Evolutionary conservation across 2,113 vertebrate genomes (phyloP).

Genomic region (Gila orcuttii): DNA sequence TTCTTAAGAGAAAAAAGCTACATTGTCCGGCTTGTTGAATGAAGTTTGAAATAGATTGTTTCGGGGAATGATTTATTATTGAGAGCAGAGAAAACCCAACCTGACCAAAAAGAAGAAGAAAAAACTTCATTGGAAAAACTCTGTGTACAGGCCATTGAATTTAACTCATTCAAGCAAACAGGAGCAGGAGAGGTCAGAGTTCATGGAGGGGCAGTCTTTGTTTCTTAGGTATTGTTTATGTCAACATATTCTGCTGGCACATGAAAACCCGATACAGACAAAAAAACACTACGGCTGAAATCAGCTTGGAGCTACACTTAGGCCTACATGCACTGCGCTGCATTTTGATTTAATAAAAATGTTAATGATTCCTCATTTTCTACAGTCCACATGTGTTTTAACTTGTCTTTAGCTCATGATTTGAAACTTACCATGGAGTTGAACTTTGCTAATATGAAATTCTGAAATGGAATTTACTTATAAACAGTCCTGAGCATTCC

Average conservation of each 20-base stretch:
- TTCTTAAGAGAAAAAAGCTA: conserved; percentile 30
- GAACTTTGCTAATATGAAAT: neutral
- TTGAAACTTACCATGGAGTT: neutral
- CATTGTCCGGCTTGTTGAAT: conserved; percentile 45
- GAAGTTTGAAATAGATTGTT: conserved; percentile 47
- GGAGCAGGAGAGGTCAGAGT: conserved; percentile 48
- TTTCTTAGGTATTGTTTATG: conserved; percentile 48
- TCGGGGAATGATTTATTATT: conserved; percentile 54
- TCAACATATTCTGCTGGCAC: conserved; percentile 33
- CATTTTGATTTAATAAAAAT: neutral
- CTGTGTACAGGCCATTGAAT: conserved; percentile 47
- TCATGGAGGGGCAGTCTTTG: conserved; percentile 50
- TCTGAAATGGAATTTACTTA: neutral
- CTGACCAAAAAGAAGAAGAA: conserved; percentile 3
- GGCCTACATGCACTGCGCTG: neutral
- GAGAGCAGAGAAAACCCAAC: conserved; percentile 16
- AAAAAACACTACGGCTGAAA: neutral
- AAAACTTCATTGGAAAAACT: conserved; percentile 21
- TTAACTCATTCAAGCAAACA: conserved; percentile 51
- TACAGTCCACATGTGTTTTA: neutral
- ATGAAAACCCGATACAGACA: conserved; percentile 37
- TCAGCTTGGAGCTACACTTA: neutral
- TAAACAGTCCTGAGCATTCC: conserved; percentile 17
- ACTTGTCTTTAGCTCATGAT: neutral
- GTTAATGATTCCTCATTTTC: neutral